phyloP scores from a whole-genome alignment of 2,888 invertebrate genomes.

The Pimpla rufipes region DNA sequence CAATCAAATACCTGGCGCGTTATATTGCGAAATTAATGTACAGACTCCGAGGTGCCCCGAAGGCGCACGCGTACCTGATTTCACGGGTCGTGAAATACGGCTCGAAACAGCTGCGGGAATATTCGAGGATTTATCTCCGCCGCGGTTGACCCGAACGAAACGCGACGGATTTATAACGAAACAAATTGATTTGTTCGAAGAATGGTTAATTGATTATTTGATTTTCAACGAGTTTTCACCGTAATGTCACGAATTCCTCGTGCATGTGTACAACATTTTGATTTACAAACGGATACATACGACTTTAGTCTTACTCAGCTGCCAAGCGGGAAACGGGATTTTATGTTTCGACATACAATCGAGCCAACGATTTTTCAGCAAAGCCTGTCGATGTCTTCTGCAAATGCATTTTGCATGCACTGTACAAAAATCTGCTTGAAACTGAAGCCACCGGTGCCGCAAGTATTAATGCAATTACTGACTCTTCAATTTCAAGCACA shows the following conservation, averaged over 20 bases:
- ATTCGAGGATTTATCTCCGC: constrained; percentile 14
- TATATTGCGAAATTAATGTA: constrained; percentile 37
- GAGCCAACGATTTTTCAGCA: no score
- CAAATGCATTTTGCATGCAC: no score
- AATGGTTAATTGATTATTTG: not conserved
- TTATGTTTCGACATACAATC: no score
- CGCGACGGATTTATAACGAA: constrained; percentile 13
- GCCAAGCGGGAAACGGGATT: no score
- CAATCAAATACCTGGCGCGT: constrained; percentile 40
- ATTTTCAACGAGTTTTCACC: not conserved
- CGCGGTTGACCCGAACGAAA: not conserved
- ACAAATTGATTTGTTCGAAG: not conserved
- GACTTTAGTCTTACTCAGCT: no score
- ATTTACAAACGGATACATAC: no score
- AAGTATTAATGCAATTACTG: no score
- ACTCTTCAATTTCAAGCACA: no score
- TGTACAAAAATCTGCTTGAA: no score
- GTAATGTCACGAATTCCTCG: not conserved
- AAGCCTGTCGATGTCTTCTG: no score
- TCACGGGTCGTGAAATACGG: constrained; percentile 13
- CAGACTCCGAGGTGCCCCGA: not conserved
- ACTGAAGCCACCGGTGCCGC: no score
- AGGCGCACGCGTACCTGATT: not conserved
- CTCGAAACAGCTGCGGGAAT: not conserved
- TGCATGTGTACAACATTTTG: no score